phyloP scores from a whole-genome alignment of 2,113 vertebrate species.

The Phodopus roborovskii region DNA sequence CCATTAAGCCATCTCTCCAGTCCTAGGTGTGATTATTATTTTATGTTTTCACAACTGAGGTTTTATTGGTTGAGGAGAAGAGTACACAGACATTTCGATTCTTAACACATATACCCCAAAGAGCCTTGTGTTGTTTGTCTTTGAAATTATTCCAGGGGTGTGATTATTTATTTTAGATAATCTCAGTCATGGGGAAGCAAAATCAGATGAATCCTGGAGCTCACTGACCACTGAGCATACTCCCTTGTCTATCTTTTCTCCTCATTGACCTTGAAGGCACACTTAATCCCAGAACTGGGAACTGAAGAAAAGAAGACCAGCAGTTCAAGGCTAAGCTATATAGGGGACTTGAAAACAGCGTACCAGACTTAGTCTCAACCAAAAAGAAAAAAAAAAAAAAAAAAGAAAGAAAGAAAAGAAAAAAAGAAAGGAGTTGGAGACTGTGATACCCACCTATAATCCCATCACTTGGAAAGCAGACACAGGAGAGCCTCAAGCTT shows the following conservation, averaged over 20 bases:
- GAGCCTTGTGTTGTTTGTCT: no score
- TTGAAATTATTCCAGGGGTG: not conserved
- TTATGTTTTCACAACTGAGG: no score
- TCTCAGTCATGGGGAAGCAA: no score
- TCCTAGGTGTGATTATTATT: not conserved
- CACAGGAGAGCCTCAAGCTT: not conserved
- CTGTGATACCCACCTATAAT: not conserved
- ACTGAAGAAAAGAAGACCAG: not conserved
- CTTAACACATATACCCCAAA: no score
- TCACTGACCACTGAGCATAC: not conserved
- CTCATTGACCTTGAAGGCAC: not conserved
- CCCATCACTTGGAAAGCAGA: not conserved
- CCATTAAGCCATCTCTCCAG: not conserved
- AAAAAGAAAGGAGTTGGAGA: no score
- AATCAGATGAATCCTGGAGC: not conserved
- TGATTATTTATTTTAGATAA: not conserved
- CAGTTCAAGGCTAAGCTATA: not conserved
- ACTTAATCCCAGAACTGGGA: not conserved
- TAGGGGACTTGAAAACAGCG: not conserved
- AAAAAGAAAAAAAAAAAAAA: not conserved
- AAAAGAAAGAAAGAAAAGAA: no score
- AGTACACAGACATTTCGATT: no score
- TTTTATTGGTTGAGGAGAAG: no score
- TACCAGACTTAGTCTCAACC: not conserved
- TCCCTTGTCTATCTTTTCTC: not conserved